Base-by-base conservation (phyloP, 2,888 invertebrate genomes). In the Tiliacea citrago region DNA sequence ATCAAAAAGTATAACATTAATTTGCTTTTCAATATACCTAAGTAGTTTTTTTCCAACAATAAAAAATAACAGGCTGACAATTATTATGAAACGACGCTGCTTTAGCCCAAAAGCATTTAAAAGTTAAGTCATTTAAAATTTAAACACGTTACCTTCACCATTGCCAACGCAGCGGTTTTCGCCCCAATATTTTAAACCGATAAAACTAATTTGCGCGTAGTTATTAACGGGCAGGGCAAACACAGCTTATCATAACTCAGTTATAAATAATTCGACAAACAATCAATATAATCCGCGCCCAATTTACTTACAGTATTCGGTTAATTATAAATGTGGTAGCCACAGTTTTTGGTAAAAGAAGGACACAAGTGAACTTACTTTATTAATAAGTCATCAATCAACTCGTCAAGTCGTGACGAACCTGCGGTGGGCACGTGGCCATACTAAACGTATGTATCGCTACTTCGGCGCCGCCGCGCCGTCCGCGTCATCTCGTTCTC, bases 251-350 rank as follows among this genome's bases (percentile, higher is more conserved):
- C 55, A 57, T 70, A 82, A 79, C 57, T 72, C 45, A 51, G 58
- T 86, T 77, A 82, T 86, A 75, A 86, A 86, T 86, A 77, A 85
- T 85, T 83, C 68, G n/a, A n/a, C 72, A 69, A 72, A 83, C 83
- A 86, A 85, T 85, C 79, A 83, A 82, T 85, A 72, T 86, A 83
- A 82, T 79, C 79, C 79, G 63, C 62, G 73, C 76, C 76, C 77
- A 86, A 86, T 86, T 86, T 86, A 85, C 85, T 86, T 83, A 82
- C 83, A 67, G 65, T 67, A 67, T 62, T 68, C 71, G 62, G 85
- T 86, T 86, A 86, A 86, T 86, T 86, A 86, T 85, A 62, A 61
- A 63, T 53, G 58, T 57, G 29, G 61, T 24, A 5, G n/a, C 82
- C 82, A 85, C 61, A 0, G 4, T n/a, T 76, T 72, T 63, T n/a